A percentile compares a stretch with the other conserved stretches of the same genome.
phyloP scores from a whole-genome alignment of 1,140 invertebrate genomes.

The Diabrotica undecimpunctata region DNA sequence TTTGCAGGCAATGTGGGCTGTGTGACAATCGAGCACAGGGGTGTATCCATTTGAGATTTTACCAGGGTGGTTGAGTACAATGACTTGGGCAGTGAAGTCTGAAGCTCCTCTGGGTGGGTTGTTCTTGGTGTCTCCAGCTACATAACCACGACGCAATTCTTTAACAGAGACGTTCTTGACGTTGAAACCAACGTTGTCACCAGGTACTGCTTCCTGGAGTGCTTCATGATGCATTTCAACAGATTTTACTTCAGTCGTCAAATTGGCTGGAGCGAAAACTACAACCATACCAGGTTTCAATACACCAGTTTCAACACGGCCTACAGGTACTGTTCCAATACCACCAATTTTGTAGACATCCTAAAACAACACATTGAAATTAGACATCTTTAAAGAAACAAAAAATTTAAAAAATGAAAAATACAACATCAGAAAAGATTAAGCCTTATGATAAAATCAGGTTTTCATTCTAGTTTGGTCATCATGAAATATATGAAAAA shows the following conservation, averaged over 20 bases:
- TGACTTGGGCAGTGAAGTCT: slow-evolving; percentile 84
- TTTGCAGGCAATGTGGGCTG: slow-evolving; percentile 93
- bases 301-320: slow-evolving; percentile 93
- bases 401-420: slow-evolving; percentile 1
- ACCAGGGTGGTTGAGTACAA: slow-evolving; percentile 90
- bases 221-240: slow-evolving; percentile 96
- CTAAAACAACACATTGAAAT: slow-evolving; percentile 44
- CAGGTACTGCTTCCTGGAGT: slow-evolving; percentile 79
- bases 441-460: slow-evolving; percentile 27
- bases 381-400: slow-evolving; percentile 1
- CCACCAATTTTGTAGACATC: slow-evolving; percentile 99
- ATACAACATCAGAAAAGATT: slow-evolving; percentile 37
- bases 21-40: slow-evolving; percentile 91
- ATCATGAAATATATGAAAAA: background rate
- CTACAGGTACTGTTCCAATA: slow-evolving; percentile 97
- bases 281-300: slow-evolving; percentile 92
- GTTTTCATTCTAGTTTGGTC: background rate
- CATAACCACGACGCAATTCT: slow-evolving; percentile 86
- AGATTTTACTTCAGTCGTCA: slow-evolving; percentile 95
- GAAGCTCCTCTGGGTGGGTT: slow-evolving; percentile 79
- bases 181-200: slow-evolving; percentile 95
- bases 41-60: slow-evolving; percentile 89
- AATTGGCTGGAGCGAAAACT: slow-evolving; percentile 81
- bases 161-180: slow-evolving; percentile 94
- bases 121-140: slow-evolving; percentile 85